Evolutionary conservation across 2,888 invertebrate species (phyloP), one percentile per base, ranked within the genome.

Genomic region (Drosophila nr. fundita): DNA sequence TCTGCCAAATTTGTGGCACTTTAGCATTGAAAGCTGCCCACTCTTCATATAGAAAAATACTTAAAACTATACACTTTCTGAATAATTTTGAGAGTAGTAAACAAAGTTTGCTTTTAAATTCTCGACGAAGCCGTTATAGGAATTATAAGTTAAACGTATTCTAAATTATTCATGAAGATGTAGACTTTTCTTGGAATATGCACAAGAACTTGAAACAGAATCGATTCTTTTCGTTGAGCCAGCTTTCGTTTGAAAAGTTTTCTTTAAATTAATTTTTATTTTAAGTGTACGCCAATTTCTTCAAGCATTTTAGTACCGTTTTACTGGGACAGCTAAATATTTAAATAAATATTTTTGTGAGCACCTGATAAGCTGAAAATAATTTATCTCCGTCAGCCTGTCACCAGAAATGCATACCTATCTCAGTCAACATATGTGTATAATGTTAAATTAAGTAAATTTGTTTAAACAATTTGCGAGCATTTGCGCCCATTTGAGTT

Each of bases 401-500:
- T 15, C 45, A 24, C 15, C 15, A 45, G 24, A 15, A 24, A 45
- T 45, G 45, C 45, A 15, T 4, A 15, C 24, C 21, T 15, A 15
- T 8, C 15, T 24, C 45, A 24, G 21, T 24, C 45, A 24, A 4
- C 21, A 45, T 8, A 15, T 45, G 21, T 5, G 27, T 49, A 11
- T 18, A 40, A 18, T 63, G 36, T 54, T 11, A 59, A 40, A 34
- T 29, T 50, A 30, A 48, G 57, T 58, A 65, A 57, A 61, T 64
- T 58, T 61, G 58, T 52, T 76, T 68, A 68, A 73, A 65, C 55
- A 75, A 63, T 66, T 66, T 74, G 32, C 34, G 45, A n/a, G 29
- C 59, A 45, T 59, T 68, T 55, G 27, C 13, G 24, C 8, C 52
- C 40, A 63, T 63, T 60, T 52, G 38, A 34, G 21, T 64, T 36